A percentile compares a stretch with the other conserved stretches of the same genome.
These are phyloP conservation scores for Leptoteleia sp. DNA, from an alignment of 1,140 invertebrate genomes.

Conservation along the genomic window DNA sequence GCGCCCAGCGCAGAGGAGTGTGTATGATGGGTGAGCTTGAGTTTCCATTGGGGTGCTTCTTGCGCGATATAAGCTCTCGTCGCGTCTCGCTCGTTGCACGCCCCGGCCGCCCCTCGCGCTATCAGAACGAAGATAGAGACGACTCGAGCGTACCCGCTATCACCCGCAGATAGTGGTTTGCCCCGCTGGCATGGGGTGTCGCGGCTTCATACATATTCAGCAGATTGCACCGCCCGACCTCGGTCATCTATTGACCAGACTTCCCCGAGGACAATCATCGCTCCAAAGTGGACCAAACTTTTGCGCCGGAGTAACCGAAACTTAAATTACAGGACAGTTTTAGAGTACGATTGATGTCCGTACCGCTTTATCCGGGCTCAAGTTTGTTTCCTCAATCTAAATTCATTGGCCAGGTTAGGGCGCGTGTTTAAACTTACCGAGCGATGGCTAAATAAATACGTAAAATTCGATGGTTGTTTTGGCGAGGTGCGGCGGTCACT, in stretches of 20 bases:
- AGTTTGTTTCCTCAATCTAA: conserved; percentile 50
- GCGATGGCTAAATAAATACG: background rate
- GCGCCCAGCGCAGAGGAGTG: conserved; percentile 73
- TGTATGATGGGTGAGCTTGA: conserved; percentile 80
- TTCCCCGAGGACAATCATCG: conserved; percentile 67
- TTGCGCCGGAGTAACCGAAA: conserved; percentile 70
- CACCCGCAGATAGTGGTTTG: conserved; percentile 80
- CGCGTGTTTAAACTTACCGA: conserved; percentile 8
- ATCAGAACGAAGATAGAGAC: conserved; percentile 40
- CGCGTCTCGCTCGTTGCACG: conserved; percentile 25
- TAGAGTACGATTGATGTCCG: conserved; percentile 80
- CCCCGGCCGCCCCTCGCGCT: conserved; percentile 25
- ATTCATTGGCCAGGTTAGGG: conserved; percentile 21
- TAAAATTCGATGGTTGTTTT: background rate
- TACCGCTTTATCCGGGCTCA: conserved; percentile 76
- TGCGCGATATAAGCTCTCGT: conserved; percentile 77
- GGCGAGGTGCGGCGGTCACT: too few species aligned
- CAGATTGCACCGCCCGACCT: conserved; percentile 77
- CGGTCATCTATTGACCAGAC: conserved; percentile 79
- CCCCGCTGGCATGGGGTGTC: conserved; percentile 78
- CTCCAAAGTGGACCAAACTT: conserved; percentile 73
- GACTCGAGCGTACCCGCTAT: conserved; percentile 80
- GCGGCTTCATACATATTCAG: conserved; percentile 81
- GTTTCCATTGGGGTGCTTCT: conserved; percentile 80
- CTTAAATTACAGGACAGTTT: conserved; percentile 80